These are phyloP conservation scores for Amorpha juglandis DNA, from an alignment of 2,888 invertebrate species.

Conservation along the genomic window DNA sequence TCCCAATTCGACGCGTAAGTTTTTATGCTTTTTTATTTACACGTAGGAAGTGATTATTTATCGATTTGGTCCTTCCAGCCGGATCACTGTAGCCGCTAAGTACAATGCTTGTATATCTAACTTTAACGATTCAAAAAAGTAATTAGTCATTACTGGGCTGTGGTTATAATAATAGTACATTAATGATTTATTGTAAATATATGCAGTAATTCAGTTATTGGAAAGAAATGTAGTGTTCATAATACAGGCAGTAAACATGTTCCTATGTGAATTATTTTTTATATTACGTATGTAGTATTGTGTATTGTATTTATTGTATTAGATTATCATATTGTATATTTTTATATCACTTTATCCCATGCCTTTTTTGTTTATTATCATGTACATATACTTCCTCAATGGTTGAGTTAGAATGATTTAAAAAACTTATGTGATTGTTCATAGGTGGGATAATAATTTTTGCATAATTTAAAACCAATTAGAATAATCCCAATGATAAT, in stretches of 20 bases:
- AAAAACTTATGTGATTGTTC: neutral
- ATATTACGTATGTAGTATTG: conserved; percentile 28
- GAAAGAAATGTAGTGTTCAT: neutral
- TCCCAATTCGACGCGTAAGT: no score
- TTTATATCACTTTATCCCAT: neutral
- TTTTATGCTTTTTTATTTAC: no score
- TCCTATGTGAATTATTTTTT: conserved; percentile 25
- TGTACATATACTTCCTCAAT: neutral
- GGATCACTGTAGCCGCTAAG: neutral
- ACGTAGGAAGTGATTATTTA: no score
- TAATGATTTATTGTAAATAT: neutral
- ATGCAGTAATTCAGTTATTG: neutral
- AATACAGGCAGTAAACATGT: conserved; percentile 7
- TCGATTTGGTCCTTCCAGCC: neutral
- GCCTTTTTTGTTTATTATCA: no score
- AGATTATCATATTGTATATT: neutral
- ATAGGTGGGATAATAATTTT: no score
- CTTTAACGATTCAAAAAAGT: neutral
- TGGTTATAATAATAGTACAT: neutral
- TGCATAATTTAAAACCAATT: no score
- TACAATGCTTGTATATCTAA: neutral
- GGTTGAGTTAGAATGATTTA: neutral
- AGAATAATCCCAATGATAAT: no score
- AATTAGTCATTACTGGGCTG: neutral
- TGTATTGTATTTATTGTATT: conserved; percentile 31